phyloP scores from a whole-genome alignment of 2,113 vertebrate genomes.

The Phylloscopus trochiloides region DNA sequence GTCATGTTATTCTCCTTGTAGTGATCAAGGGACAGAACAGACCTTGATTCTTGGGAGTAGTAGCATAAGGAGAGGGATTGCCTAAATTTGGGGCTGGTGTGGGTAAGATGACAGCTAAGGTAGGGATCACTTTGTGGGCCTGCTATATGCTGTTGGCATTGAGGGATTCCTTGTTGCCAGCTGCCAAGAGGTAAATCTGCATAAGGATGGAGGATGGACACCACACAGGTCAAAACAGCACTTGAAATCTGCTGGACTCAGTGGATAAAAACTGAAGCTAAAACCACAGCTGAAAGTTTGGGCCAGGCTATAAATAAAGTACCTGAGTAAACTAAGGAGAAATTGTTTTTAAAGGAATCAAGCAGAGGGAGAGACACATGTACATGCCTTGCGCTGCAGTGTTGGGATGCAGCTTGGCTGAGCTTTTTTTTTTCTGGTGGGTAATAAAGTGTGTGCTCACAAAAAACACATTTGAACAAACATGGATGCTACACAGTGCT shows the following conservation, averaged over 20 bases:
- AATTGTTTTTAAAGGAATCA: not conserved
- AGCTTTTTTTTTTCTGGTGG: not conserved
- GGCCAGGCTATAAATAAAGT: not conserved
- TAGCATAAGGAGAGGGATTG: not conserved
- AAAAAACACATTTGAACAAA: not conserved
- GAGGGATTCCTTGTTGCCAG: not conserved
- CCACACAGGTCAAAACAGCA: not conserved
- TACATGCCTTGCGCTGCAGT: fast-evolving
- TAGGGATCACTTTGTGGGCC: not conserved
- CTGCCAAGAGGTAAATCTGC: not conserved
- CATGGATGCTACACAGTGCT: not conserved
- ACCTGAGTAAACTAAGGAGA: not conserved
- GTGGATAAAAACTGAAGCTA: not conserved
- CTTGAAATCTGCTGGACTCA: not conserved
- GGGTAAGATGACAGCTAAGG: not conserved
- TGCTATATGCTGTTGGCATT: not conserved
- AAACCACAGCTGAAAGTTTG: not conserved
- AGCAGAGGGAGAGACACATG: not conserved
- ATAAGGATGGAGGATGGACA: not conserved
- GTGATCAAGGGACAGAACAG: not conserved
- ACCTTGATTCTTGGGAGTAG: not conserved
- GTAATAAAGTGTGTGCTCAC: not conserved
- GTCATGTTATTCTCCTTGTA: not conserved
- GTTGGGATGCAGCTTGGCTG: not conserved
- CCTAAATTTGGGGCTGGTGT: not conserved